phyloP scores from a whole-genome alignment of 2,888 invertebrate genomes.

The Amaurobius ferox region DNA sequence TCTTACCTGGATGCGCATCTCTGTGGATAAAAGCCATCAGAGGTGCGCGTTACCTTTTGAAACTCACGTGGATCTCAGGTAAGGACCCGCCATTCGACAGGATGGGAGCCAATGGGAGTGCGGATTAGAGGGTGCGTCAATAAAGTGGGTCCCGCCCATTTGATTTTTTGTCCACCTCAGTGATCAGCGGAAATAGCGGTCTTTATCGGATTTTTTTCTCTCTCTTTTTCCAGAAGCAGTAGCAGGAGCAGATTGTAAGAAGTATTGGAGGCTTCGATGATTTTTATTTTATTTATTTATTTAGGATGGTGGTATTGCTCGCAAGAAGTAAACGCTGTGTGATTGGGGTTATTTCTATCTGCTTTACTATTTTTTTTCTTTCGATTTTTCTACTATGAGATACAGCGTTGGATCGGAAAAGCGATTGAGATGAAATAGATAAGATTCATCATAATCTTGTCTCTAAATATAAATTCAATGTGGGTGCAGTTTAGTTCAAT shows the following conservation, averaged over 20 bases:
- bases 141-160: conserved; percentile 41
- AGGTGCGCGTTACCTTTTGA: conserved; percentile 66
- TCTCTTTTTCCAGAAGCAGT: conserved; percentile 10
- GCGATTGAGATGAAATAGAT: no score
- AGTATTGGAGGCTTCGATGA: conserved; percentile 58
- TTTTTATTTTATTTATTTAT: conserved; percentile 64
- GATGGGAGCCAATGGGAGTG: conserved; percentile 35
- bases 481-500: no score
- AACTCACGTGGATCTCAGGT: conserved; percentile 53
- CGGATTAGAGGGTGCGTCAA: conserved; percentile 66
- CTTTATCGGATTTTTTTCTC: conserved; percentile 47
- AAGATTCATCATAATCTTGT: no score
- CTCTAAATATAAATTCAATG: no score
- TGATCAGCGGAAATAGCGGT: conserved; percentile 65
- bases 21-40: conserved; percentile 32
- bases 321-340: conserved; percentile 34
- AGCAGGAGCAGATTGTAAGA: conserved; percentile 37
- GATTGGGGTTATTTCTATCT: conserved; percentile 36
- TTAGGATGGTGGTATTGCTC: conserved; percentile 16
- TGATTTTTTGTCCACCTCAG: conserved; percentile 56
- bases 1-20: conserved; percentile 40
- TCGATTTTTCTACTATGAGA: neutral
- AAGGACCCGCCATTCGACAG: conserved; percentile 53
- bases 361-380: neutral
- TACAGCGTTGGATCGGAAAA: neutral